A percentile compares a stretch with the other conserved stretches of the same genome.
Evolutionary conservation across 2,113 vertebrate genomes (phyloP).

Genomic region (Brienomyrus brachyistius): DNA sequence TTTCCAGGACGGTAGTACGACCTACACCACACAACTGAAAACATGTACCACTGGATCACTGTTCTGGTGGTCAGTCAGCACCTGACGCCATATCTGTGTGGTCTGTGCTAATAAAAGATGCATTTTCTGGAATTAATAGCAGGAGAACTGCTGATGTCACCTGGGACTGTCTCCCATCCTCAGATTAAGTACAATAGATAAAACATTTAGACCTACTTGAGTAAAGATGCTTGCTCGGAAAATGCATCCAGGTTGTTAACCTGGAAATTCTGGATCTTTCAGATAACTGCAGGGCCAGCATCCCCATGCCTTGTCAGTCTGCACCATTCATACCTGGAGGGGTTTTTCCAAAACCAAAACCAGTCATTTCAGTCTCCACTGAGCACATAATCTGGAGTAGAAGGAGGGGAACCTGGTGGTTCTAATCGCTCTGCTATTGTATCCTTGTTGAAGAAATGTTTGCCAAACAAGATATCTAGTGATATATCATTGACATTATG

Average conservation of each 20-base stretch:
- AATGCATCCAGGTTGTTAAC: background rate
- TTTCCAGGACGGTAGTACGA: background rate
- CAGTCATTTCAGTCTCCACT: background rate
- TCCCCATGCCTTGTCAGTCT: background rate
- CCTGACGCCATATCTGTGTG: background rate
- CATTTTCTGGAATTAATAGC: background rate
- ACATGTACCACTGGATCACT: background rate
- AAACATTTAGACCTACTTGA: background rate
- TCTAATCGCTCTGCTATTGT: background rate
- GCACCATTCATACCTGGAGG: background rate
- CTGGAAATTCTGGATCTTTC: too few species aligned
- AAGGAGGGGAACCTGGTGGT: background rate
- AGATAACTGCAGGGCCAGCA: background rate
- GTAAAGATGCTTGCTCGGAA: background rate
- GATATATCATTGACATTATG: background rate
- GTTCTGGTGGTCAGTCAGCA: background rate
- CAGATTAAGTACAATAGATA: background rate
- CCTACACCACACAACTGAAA: background rate
- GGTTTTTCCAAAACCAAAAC: background rate
- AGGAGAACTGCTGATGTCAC: background rate
- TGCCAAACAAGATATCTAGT: background rate
- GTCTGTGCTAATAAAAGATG: background rate
- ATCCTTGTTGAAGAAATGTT: background rate
- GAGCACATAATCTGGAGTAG: background rate
- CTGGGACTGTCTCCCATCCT: background rate